Percentiles rank a stretch among this genome's conserved stretches.
Conservation (phyloP, 2,113 vertebrate species). For the Otis tarda region DNA sequence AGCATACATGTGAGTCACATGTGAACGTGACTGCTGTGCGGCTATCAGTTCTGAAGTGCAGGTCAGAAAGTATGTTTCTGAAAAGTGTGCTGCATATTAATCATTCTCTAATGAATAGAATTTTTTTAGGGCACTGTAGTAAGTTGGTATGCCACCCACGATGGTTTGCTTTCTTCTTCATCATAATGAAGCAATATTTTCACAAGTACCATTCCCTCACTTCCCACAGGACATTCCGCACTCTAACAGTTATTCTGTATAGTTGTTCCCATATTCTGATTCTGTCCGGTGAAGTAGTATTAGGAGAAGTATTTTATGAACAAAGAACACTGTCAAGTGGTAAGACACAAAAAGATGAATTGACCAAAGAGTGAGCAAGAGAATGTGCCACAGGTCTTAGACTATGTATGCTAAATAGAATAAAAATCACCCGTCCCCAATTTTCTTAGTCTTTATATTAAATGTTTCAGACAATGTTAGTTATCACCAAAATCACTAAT, state of each 20-base stretch:
- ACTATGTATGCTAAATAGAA: background rate
- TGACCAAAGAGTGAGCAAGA: background rate
- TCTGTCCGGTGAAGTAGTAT: background rate
- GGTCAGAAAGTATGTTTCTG: background rate
- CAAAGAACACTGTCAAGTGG: background rate
- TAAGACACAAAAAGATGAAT: background rate
- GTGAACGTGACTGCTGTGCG: background rate
- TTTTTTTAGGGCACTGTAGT: background rate
- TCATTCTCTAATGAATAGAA: too few species aligned
- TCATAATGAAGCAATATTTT: background rate
- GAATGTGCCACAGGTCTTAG: background rate
- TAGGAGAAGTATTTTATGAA: background rate
- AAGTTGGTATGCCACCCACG: too few species aligned
- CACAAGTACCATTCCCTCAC: background rate
- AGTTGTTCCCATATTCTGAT: background rate
- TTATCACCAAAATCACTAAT: background rate
- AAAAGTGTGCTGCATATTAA: background rate
- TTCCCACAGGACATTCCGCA: slow-evolving; percentile 3
- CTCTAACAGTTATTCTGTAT: background rate
- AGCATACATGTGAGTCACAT: accelerated
- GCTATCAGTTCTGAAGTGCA: background rate
- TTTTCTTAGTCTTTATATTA: background rate
- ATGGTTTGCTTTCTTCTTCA: background rate
- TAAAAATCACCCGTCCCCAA: background rate
- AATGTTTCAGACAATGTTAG: background rate